Percentiles rank a stretch among this genome's conserved stretches.
These are phyloP conservation scores for Oasisia sp. DNA, from an alignment of 2,888 invertebrate species.

Conservation along the genomic window DNA sequence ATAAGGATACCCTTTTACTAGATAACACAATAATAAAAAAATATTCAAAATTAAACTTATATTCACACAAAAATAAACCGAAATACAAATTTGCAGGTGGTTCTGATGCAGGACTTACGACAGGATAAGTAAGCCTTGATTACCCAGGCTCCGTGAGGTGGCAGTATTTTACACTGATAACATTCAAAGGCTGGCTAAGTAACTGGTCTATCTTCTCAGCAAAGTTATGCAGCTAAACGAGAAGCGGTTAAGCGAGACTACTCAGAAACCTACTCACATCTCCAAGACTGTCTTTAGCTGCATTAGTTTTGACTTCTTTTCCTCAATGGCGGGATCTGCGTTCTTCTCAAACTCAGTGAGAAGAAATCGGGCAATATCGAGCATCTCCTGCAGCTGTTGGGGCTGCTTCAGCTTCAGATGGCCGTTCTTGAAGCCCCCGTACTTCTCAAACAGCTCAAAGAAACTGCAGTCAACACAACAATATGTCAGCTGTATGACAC, in stretches of 20 bases:
- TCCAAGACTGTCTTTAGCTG: constrained; percentile 98
- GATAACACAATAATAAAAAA: too few species aligned
- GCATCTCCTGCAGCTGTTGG: constrained; percentile 82
- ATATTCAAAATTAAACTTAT: too few species aligned
- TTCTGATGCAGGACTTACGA: too few species aligned
- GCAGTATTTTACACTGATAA: too few species aligned
- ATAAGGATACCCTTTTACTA: too few species aligned
- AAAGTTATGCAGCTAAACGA: too few species aligned
- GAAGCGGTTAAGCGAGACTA: neutral
- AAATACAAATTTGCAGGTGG: too few species aligned
- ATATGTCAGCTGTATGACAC: neutral
- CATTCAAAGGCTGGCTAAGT: too few species aligned
- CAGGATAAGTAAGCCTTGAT: too few species aligned
- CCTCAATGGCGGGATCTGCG: constrained; percentile 88
- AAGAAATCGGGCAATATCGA: constrained; percentile 93
- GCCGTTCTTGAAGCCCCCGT: constrained; percentile 91
- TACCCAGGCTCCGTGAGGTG: too few species aligned
- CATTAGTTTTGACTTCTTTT: constrained; percentile 95
- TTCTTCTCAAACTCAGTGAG: constrained; percentile 78
- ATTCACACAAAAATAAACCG: too few species aligned
- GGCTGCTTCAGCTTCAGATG: constrained; percentile 98
- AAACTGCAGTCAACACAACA: constrained; percentile 74
- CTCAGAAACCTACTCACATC: constrained; percentile 77
- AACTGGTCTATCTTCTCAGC: too few species aligned
- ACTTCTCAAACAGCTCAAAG: constrained; percentile 97